These are phyloP conservation scores for Cyprinella venusta DNA, from an alignment of 2,797 vertebrate species.

Conservation along the genomic window DNA sequence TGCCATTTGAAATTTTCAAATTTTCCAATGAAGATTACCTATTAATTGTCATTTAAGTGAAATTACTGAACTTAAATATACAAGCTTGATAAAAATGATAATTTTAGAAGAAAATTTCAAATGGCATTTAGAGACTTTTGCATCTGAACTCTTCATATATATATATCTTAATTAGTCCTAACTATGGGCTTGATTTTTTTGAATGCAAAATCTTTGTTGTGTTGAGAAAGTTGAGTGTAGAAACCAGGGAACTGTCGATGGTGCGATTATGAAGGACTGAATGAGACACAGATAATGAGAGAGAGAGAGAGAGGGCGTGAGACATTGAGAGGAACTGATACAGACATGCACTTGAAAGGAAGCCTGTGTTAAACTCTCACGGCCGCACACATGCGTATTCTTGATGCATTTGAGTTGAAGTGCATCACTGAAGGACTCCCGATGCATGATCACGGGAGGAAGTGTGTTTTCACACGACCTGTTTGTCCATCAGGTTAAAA, in stretches of 20 bases:
- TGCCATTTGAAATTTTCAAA: too few relatives aligned
- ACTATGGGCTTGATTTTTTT: neutral
- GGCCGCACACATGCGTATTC: neutral
- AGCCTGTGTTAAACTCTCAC: neutral
- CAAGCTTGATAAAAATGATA: too few relatives aligned
- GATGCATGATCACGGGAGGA: slow-evolving; percentile 24
- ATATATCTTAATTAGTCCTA: too few relatives aligned
- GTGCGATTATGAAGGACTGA: neutral
- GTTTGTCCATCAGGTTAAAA: slow-evolving; percentile 51
- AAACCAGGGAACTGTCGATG: neutral
- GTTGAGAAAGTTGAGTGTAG: neutral
- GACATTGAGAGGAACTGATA: neutral
- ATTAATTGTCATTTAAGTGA: too few relatives aligned
- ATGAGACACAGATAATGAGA: neutral
- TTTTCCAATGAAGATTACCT: too few relatives aligned
- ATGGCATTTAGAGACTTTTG: too few relatives aligned
- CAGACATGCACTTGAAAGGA: neutral
- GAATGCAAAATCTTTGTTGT: neutral
- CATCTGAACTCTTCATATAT: too few relatives aligned
- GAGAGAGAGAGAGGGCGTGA: neutral
- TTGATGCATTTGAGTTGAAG: slow-evolving; percentile 6
- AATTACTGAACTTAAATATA: too few relatives aligned
- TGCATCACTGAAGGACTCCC: slow-evolving; percentile 20
- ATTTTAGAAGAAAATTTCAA: too few relatives aligned
- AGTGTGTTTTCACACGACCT: slow-evolving; percentile 25